Conservation (phyloP, 2,113 vertebrate genomes). For the Noctilio leporinus region DNA sequence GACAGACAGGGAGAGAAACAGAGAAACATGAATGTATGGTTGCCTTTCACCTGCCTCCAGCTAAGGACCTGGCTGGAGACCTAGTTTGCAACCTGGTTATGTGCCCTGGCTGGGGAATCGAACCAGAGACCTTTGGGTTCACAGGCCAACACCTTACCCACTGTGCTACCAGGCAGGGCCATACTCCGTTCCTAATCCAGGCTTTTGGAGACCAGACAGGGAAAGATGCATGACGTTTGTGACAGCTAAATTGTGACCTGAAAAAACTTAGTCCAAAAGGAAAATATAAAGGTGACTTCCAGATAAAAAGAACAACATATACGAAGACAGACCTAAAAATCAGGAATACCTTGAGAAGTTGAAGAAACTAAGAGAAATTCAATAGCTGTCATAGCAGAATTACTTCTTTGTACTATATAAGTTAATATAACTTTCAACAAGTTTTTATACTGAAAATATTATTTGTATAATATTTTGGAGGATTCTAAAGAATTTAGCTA, state of each 20-base stretch:
- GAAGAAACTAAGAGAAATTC: background rate
- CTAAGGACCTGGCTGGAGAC: no score
- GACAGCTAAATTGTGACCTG: background rate
- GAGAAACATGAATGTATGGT: no score
- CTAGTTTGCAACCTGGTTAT: no score
- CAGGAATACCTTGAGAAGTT: background rate
- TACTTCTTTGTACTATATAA: background rate
- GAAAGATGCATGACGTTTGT: background rate
- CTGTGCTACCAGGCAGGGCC: no score
- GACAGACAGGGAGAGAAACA: no score
- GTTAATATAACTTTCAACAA: background rate
- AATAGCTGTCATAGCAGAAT: background rate
- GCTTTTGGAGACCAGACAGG: background rate
- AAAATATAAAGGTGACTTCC: background rate
- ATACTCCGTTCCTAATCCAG: background rate
- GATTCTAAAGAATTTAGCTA: background rate
- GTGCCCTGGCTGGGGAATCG: no score
- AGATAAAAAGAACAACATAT: background rate
- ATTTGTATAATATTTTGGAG: background rate
- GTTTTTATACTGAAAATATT: background rate
- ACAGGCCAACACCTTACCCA: no score
- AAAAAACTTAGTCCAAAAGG: background rate
- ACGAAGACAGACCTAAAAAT: background rate
- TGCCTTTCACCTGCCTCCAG: no score
- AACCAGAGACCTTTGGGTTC: no score